Conservation (phyloP, 2,113 vertebrate genomes). For the Carlito syrichta region DNA sequence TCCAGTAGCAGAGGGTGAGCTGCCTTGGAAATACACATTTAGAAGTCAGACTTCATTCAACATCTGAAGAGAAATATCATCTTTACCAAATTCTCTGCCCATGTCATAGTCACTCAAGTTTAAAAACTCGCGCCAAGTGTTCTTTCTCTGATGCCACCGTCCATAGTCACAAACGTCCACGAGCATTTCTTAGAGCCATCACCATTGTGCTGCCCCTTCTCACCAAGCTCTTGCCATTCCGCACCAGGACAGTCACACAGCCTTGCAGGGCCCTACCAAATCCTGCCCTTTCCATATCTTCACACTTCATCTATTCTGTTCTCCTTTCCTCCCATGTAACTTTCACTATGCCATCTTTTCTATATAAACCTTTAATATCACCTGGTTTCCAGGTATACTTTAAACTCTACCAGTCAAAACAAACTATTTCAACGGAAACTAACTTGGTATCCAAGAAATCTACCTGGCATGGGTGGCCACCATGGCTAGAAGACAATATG, state of each 20-base stretch:
- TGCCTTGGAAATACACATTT: background rate
- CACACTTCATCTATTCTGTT: rapidly evolving
- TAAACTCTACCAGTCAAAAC: background rate
- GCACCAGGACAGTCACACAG: background rate
- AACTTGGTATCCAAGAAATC: too few species aligned
- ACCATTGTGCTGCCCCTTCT: rapidly evolving
- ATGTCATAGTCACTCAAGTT: background rate
- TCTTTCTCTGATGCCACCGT: background rate
- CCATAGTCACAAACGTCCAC: rapidly evolving
- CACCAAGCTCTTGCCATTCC: rapidly evolving
- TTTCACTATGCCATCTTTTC: background rate
- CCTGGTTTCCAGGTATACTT: background rate
- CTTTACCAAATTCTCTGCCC: background rate
- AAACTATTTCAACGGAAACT: background rate
- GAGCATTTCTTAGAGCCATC: background rate
- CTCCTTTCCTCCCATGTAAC: background rate
- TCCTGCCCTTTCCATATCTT: background rate
- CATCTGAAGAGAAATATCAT: background rate
- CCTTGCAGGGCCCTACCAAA: rapidly evolving
- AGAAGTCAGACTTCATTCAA: background rate
- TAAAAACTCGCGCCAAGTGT: background rate
- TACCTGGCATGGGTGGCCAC: background rate
- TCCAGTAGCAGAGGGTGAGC: background rate
- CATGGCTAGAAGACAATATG: background rate
- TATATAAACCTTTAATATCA: background rate